These are phyloP conservation scores for Ornithoptera priamus DNA, from an alignment of 2,888 invertebrate genomes.

Conservation along the genomic window DNA sequence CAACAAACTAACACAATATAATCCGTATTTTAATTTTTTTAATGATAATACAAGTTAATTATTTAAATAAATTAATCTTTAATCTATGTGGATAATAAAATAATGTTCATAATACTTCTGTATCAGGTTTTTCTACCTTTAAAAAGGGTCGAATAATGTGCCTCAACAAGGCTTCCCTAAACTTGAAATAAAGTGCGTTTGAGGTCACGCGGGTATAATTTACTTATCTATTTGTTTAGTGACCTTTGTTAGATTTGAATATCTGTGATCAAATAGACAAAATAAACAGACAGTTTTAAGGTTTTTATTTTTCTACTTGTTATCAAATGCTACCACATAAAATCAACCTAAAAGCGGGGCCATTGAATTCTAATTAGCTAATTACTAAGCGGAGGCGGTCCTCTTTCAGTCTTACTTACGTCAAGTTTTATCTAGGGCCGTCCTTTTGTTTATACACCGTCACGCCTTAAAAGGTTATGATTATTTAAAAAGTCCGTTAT, in stretches of 20 bases:
- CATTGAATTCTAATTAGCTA: conserved; percentile 30
- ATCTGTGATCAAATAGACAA: conserved; percentile 27
- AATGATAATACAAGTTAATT: too few species aligned
- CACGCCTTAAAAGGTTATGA: conserved; percentile 18
- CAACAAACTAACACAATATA: too few species aligned
- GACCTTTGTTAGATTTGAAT: conserved; percentile 26
- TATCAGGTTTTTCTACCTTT: too few species aligned
- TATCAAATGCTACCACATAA: conserved; percentile 22
- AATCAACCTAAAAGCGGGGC: conserved; percentile 26
- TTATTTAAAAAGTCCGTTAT: conserved; percentile 2
- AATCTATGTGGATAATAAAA: too few species aligned
- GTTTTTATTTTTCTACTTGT: conserved; percentile 6
- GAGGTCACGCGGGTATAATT: conserved; percentile 21
- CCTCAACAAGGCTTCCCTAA: conserved; percentile 17
- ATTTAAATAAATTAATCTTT: too few species aligned
- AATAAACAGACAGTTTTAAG: conserved; percentile 16
- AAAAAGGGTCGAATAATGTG: not conserved
- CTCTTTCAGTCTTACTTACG: conserved; percentile 15
- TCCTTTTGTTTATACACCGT: conserved; percentile 20
- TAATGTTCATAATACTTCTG: too few species aligned
- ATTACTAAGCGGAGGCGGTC: conserved; percentile 20
- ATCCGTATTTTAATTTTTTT: too few species aligned
- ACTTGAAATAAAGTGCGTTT: conserved; percentile 18
- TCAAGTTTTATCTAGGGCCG: conserved; percentile 21
- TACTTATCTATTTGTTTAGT: conserved; percentile 27